Conservation (phyloP, 2,797 vertebrate genomes). For the Apodemus agrarius region DNA sequence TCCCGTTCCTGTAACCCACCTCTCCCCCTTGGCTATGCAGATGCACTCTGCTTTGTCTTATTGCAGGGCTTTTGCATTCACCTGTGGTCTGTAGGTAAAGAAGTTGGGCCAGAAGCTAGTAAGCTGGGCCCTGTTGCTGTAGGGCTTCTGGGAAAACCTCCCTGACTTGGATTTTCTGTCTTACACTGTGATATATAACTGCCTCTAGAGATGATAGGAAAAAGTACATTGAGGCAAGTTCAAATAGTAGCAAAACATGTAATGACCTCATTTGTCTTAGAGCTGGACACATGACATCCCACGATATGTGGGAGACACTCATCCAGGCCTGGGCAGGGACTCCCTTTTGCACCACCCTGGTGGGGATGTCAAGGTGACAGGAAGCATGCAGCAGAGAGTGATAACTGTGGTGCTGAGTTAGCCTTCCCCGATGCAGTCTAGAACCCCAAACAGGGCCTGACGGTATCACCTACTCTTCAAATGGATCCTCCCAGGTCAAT, state of each 20-base stretch:
- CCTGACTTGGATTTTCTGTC: not conserved
- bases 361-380: not conserved
- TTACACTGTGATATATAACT: not conserved
- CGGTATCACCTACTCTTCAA: too few relatives aligned
- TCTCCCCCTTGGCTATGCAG: not conserved
- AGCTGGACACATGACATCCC: too few relatives aligned
- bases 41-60: not conserved
- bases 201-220: not conserved
- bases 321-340: not conserved
- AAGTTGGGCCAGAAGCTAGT: not conserved
- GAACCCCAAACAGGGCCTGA: not conserved
- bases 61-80: not conserved
- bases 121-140: not conserved
- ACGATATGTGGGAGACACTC: not conserved
- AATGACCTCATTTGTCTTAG: not conserved
- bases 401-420: not conserved
- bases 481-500: not conserved
- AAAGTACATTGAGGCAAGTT: not conserved
- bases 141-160: not conserved
- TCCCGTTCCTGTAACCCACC: too few relatives aligned
- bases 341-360: not conserved
- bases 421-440: not conserved
- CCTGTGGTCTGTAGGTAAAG: accelerated
- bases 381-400: not conserved
- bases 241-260: not conserved